Evolutionary conservation across 2,797 vertebrate species (phyloP).

Genomic region (Sphaeramia orbicularis): DNA sequence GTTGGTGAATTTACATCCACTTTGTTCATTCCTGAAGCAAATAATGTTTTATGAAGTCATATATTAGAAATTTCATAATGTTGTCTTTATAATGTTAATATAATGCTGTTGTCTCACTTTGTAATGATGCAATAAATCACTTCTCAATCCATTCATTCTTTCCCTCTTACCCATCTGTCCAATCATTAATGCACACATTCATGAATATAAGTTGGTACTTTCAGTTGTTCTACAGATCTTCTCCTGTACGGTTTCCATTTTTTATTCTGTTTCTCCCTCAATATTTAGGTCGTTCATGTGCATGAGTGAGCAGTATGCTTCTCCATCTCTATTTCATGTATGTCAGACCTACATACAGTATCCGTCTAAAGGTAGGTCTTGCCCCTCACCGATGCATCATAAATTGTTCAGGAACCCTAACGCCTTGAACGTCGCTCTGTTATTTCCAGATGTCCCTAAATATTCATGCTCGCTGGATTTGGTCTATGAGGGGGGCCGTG

Average conservation of each 20-base stretch:
- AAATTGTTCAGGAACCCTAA: conserved; percentile 56
- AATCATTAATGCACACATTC: background rate
- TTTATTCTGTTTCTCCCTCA: background rate
- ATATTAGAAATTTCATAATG: background rate
- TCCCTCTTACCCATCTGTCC: background rate
- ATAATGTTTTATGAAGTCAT: background rate
- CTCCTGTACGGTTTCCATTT: background rate
- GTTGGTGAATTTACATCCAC: background rate
- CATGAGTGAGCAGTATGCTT: conserved; percentile 16
- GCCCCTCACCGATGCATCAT: conserved; percentile 34
- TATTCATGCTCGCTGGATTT: conserved; percentile 59
- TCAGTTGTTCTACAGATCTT: conserved; percentile 1
- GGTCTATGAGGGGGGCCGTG: conserved; percentile 48
- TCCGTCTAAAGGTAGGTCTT: conserved; percentile 19
- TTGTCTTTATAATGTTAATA: too few species aligned
- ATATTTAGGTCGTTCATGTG: background rate
- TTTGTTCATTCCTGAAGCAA: background rate
- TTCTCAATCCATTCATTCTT: conserved; percentile 5
- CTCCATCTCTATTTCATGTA: conserved; percentile 8
- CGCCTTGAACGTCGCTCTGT: conserved; percentile 35
- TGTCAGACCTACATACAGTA: conserved; percentile 1
- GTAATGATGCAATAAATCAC: background rate
- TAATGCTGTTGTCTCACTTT: conserved; percentile 2
- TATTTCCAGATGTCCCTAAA: conserved; percentile 72
- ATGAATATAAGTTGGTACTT: background rate